phyloP scores from a whole-genome alignment of 2,888 invertebrate genomes.

The Bombyx huttoni region DNA sequence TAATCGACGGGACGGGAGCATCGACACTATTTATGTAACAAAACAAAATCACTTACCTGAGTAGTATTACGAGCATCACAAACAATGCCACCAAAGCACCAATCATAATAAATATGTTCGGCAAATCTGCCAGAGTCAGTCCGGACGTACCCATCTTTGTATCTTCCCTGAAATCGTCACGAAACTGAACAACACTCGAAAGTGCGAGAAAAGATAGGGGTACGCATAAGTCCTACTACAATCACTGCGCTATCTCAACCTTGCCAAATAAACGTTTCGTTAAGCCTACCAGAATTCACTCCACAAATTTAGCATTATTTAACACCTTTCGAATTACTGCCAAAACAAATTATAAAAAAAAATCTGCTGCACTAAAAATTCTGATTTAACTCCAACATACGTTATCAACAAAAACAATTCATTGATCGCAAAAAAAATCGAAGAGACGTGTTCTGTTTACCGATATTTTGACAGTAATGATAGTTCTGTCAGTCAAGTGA shows the following conservation, averaged over 20 bases:
- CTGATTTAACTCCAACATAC: constrained; percentile 20
- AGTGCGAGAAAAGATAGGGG: constrained; percentile 19
- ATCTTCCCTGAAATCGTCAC: constrained; percentile 21
- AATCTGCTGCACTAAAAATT: constrained; percentile 12
- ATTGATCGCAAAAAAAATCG: constrained; percentile 38
- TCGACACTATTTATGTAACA: constrained; percentile 1
- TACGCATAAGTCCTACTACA: constrained; percentile 37
- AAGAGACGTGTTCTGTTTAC: constrained; percentile 12
- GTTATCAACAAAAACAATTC: constrained; percentile 59
- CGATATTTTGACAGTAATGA: constrained; percentile 12
- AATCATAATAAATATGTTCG: constrained; percentile 82
- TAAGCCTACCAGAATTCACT: constrained; percentile 28
- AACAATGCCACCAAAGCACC: constrained; percentile 81
- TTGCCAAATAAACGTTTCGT: constrained; percentile 32
- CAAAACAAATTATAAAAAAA: constrained; percentile 17
- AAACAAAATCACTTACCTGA: constrained; percentile 71
- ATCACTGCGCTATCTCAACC: constrained; percentile 25
- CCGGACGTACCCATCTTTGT: constrained; percentile 55
- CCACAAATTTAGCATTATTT: constrained; percentile 20
- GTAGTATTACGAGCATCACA: constrained; percentile 81
- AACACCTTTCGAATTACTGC: constrained; percentile 22
- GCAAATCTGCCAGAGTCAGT: constrained; percentile 80
- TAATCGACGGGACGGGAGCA: not conserved
- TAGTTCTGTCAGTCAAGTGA: constrained; percentile 1
- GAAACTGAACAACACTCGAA: constrained; percentile 27